phyloP scores from a whole-genome alignment of 2,888 invertebrate species.

The Zygogramma bicolorata region DNA sequence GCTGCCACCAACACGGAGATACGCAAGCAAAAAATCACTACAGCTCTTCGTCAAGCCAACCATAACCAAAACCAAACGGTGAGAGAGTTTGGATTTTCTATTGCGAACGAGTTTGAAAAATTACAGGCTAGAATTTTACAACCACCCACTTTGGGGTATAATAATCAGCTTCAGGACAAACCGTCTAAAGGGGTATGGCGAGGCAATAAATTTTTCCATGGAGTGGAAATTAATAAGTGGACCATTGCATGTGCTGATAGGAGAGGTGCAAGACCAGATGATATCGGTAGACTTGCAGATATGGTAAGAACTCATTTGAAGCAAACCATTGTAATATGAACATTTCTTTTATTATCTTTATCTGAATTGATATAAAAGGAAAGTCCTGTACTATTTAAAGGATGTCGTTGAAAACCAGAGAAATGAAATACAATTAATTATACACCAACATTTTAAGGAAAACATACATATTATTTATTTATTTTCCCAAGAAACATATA shows the following conservation, averaged over 20 bases:
- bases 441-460: no score
- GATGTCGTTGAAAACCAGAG: no score
- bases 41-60: slow-evolving; percentile 39
- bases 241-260: slow-evolving; percentile 66
- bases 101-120: slow-evolving; percentile 79
- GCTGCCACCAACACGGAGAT: slow-evolving; percentile 86
- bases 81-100: slow-evolving; percentile 84
- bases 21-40: slow-evolving; percentile 85
- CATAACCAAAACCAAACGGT: slow-evolving; percentile 71
- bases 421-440: no score
- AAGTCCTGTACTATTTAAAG: no score
- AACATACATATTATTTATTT: no score
- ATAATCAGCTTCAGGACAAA: slow-evolving; percentile 62
- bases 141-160: slow-evolving; percentile 81
- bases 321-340: no score
- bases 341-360: no score
- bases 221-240: slow-evolving; percentile 65
- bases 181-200: slow-evolving; percentile 68
- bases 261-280: slow-evolving; percentile 40
- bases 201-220: slow-evolving; percentile 61
- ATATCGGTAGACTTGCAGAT: slow-evolving; percentile 53
- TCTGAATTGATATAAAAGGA: no score
- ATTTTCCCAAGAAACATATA: no score
- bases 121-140: slow-evolving; percentile 83
- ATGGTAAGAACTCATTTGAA: slow-evolving; percentile 61